Base-by-base conservation (phyloP, 2,113 vertebrate species). In the Gyps fulvus region DNA sequence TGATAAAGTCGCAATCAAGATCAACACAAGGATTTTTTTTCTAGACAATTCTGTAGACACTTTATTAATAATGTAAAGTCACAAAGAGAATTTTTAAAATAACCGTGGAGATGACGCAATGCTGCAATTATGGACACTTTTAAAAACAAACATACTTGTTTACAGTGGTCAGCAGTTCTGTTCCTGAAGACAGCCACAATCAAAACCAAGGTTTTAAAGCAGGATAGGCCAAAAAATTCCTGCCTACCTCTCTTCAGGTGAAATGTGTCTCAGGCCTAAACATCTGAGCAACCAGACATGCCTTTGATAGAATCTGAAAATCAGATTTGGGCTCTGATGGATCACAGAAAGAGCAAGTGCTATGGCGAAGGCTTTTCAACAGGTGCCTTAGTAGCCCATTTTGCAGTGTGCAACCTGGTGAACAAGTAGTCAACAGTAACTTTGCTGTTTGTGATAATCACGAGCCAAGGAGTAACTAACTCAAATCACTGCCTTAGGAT, bases 31-130 rank as follows among this genome's bases (percentile, higher is more conserved):
- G 45, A 43, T 21, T 27, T 57, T 77, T 89, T 38, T 90, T 81
- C 93, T 63, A 70, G 83, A 71, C 27, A n/a, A 2, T 93, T 95
- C 84, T 58, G 16, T 69, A 91, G 92, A 58, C 50, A 86, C 49
- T 66, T 94, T 83, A 96, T 97, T 90, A 96, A 97, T 97, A 96
- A 97, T 96, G 93, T 85, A 97, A 87, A 70, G 31, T 80, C 19
- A 13, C 82, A 90, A 78, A 90, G 82, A 91, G 78, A 86, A 88
- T 73, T 94, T 93, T 87, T 91, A 90, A 94, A 96, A 95, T 91
- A 92, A 90, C 87, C 6, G 0, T 82, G 83, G 83, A 70, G 73
- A 87, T 95, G 96, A 93, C 0, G 70, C 89, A 93, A 87, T 0
- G 1, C 91, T 91, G 66, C 93, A 77, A 19, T 95, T 95, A 63